Evolutionary conservation across 2,888 invertebrate species (phyloP).

Genomic region (Dynastes tityus): DNA sequence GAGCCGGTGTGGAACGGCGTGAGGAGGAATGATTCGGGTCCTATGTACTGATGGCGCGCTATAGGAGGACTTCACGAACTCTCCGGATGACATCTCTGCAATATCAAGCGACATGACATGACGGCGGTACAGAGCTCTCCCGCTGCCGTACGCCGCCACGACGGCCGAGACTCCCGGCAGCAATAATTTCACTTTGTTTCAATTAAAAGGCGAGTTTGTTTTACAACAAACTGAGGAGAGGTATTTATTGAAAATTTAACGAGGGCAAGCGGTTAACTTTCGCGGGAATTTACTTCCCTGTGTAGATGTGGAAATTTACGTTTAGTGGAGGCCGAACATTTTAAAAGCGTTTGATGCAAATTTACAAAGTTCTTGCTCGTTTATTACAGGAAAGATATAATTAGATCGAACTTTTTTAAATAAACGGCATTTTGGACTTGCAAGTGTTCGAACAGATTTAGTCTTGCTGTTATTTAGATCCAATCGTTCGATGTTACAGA

Average conservation of each 20-base stretch:
- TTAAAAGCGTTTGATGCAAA: neutral
- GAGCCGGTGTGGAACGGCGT: conserved; percentile 14
- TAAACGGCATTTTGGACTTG: neutral
- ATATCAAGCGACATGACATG: conserved; percentile 45
- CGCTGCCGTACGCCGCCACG: conserved; percentile 2
- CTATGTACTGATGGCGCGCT: conserved; percentile 10
- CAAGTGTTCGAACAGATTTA: too few species aligned
- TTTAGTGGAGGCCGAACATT: neutral
- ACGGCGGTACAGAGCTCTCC: conserved; percentile 29
- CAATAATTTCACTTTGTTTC: conserved; percentile 37
- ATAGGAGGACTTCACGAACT: conserved; percentile 31
- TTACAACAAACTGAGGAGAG: conserved; percentile 14
- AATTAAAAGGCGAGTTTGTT: conserved; percentile 36
- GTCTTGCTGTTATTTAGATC: too few species aligned
- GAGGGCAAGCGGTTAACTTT: neutral
- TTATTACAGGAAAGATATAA: neutral
- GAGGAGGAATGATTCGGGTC: conserved; percentile 31
- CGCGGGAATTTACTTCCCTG: neutral
- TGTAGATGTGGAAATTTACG: neutral
- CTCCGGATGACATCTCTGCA: conserved; percentile 43
- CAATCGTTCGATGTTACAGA: too few species aligned
- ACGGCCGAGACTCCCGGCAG: neutral
- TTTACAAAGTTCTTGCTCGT: neutral
- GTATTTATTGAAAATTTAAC: conserved; percentile 30
- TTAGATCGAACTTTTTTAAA: neutral